Evolutionary conservation across 2,797 vertebrate genomes (phyloP).

Genomic region (Corythornis leucogaster): DNA sequence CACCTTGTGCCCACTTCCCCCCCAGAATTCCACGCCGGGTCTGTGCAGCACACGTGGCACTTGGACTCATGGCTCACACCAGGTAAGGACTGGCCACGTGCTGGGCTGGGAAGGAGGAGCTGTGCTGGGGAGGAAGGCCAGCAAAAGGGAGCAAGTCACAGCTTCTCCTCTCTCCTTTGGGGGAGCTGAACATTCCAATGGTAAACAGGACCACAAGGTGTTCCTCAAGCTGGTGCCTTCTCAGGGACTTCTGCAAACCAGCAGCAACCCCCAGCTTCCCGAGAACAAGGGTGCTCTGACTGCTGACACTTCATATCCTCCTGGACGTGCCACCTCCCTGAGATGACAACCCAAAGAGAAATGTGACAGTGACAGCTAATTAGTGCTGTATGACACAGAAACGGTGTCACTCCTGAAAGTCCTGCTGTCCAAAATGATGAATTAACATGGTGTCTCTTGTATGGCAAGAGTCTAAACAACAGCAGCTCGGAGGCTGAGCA

Average conservation of each 20-base stretch:
- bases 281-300: background rate
- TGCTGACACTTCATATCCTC: background rate
- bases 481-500: background rate
- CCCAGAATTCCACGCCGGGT: background rate
- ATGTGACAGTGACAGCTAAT: constrained; percentile 27
- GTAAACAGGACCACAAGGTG: background rate
- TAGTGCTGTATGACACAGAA: background rate
- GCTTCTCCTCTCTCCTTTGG: background rate
- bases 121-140: background rate
- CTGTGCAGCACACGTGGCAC: accelerated
- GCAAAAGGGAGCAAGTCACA: background rate
- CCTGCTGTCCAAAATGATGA: background rate
- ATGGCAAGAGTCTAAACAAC: background rate
- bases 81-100: accelerated
- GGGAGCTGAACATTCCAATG: background rate
- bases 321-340: background rate
- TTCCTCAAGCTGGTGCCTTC: background rate
- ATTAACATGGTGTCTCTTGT: background rate
- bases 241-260: background rate
- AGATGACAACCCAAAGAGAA: background rate
- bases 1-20: accelerated
- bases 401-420: background rate
- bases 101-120: background rate
- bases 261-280: background rate
- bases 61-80: accelerated